These are phyloP conservation scores for Ceratoteleas bidentatus DNA, from an alignment of 1,140 invertebrate species.

Conservation along the genomic window DNA sequence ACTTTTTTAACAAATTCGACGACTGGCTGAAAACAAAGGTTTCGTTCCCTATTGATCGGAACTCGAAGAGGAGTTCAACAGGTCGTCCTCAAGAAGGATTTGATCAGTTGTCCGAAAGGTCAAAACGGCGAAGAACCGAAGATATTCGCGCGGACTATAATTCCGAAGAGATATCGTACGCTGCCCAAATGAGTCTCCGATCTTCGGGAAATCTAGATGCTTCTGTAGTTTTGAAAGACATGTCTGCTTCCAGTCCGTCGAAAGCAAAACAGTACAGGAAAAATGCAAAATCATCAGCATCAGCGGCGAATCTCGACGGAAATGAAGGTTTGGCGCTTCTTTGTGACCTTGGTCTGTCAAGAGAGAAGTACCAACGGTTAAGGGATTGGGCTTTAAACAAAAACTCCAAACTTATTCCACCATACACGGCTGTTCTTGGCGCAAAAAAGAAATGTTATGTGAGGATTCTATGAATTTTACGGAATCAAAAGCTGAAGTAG, in stretches of 20 bases:
- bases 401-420: constrained; percentile 13
- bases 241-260: constrained; percentile 18
- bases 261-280: not conserved
- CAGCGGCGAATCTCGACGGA: not conserved
- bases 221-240: constrained; percentile 10
- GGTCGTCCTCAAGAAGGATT: constrained; percentile 14
- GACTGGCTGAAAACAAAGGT: not conserved
- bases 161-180: constrained; percentile 11
- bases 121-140: constrained; percentile 23
- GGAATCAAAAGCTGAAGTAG: constrained; percentile 30
- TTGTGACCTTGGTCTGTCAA: constrained; percentile 15
- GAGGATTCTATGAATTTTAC: constrained; percentile 16
- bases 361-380: constrained; percentile 9
- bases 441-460: constrained; percentile 30
- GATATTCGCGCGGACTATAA: constrained; percentile 8
- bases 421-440: constrained; percentile 1
- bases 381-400: not conserved
- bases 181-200: constrained; percentile 22
- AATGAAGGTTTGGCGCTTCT: constrained; percentile 28
- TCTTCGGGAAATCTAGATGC: constrained; percentile 19
- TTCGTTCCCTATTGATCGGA: too few relatives aligned
- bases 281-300: not conserved
- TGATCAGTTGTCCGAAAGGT: constrained; percentile 7
- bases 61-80: not conserved
- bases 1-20: not conserved